Evolutionary conservation across 64 coral and sea anemone genomes (phyloP).

Genomic region (Hydrozoanthus tunicans): DNA sequence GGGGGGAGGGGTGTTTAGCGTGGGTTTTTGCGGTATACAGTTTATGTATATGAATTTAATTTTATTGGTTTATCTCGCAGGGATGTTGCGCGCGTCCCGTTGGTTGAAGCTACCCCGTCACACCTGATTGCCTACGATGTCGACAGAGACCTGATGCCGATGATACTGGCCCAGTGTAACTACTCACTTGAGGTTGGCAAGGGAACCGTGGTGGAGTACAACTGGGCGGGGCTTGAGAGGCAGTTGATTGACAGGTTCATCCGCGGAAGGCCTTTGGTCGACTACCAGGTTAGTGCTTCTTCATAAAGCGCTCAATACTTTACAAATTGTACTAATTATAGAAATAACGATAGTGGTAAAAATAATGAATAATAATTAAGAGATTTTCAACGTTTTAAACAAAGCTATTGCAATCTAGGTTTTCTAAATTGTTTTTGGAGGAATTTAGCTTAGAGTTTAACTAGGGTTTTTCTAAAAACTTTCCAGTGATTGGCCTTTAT

Average conservation of each 20-base stretch:
- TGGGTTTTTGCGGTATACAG: too few species aligned
- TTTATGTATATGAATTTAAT: not conserved
- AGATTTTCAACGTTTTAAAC: too few species aligned
- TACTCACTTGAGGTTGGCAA: slow-evolving; percentile 81
- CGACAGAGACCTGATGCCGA: slow-evolving; percentile 71
- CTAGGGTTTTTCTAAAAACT: too few species aligned
- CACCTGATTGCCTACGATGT: slow-evolving; percentile 71
- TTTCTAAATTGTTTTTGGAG: too few species aligned
- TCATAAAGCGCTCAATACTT: too few species aligned
- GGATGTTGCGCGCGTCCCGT: slow-evolving; percentile 1
- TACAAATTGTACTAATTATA: too few species aligned
- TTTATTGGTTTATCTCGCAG: not conserved
- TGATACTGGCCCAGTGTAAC: slow-evolving; percentile 76
- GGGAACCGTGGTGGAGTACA: slow-evolving; percentile 69
- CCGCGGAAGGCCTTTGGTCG: slow-evolving; percentile 61
- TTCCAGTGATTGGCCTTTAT: too few species aligned
- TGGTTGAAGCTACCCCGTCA: slow-evolving; percentile 55
- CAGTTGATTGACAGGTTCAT: slow-evolving; percentile 86
- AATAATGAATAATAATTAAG: too few species aligned
- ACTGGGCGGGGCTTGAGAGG: slow-evolving; percentile 74
- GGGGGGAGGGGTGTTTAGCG: too few species aligned
- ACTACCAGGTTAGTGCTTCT: slow-evolving; percentile 48
- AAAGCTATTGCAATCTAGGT: too few species aligned
- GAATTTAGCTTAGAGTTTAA: too few species aligned
- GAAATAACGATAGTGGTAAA: not conserved